A percentile compares a stretch with the other conserved stretches of the same genome.
Evolutionary conservation across 2,888 invertebrate genomes (phyloP).

Genomic region (Cheilosia pagana): DNA sequence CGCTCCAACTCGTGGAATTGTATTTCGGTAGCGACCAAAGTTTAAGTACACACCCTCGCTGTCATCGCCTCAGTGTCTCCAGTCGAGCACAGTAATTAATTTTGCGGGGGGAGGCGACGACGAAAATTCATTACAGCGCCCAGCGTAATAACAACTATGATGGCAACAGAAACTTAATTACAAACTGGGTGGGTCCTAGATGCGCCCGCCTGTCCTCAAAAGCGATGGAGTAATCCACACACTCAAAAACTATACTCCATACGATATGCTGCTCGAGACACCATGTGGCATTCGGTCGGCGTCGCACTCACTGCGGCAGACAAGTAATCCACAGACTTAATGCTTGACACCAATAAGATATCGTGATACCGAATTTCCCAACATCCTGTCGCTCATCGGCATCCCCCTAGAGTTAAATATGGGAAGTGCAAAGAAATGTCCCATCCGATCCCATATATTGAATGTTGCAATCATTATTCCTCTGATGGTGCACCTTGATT

Average conservation of each 20-base stretch:
- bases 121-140: conserved; percentile 48
- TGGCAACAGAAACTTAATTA: conserved; percentile 39
- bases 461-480: conserved; percentile 55
- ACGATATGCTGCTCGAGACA: neutral
- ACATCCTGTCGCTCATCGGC: conserved; percentile 31
- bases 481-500: conserved; percentile 54
- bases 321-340: conserved; percentile 24
- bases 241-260: neutral
- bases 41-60: conserved; percentile 16
- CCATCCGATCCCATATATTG: conserved; percentile 44
- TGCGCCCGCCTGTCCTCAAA: neutral
- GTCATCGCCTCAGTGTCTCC: conserved; percentile 29
- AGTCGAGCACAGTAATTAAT: conserved; percentile 44
- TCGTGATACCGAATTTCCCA: neutral
- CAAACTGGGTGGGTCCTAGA: conserved; percentile 12
- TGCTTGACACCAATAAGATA: conserved; percentile 3
- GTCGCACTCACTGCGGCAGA: neutral
- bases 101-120: conserved; percentile 13
- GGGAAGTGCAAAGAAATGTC: conserved; percentile 31
- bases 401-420: neutral
- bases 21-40: conserved; percentile 1
- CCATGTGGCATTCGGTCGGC: neutral
- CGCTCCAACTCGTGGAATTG: neutral
- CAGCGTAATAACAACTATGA: conserved; percentile 9
- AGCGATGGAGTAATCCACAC: conserved; percentile 14